Evolutionary conservation across 2,797 vertebrate genomes (phyloP).

Genomic region (Esox masquinongy): DNA sequence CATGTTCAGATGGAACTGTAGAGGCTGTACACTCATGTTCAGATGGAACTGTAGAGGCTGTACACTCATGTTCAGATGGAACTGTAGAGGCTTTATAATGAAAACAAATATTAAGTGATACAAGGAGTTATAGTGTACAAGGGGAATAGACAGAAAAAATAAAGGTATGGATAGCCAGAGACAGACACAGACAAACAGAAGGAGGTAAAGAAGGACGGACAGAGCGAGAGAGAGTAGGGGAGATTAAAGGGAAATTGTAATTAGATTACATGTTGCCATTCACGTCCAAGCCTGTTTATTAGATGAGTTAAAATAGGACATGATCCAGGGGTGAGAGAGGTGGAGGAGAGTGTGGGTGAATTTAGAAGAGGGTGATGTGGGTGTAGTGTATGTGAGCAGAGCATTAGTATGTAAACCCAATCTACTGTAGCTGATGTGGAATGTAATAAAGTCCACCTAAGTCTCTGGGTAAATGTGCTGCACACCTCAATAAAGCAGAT

Average conservation of each 20-base stretch:
- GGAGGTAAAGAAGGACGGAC: not conserved
- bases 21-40: too few relatives aligned
- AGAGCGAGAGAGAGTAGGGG: too few relatives aligned
- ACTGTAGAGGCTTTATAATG: not conserved
- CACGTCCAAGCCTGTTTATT: not conserved
- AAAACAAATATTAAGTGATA: not conserved
- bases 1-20: too few relatives aligned
- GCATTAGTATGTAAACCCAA: constrained; percentile 12
- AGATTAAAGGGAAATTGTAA: not conserved
- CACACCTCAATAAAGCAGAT: constrained; percentile 29
- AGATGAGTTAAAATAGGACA: not conserved
- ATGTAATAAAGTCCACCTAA: constrained; percentile 15
- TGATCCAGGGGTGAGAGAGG: not conserved
- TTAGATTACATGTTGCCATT: constrained; percentile 1
- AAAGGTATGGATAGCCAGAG: not conserved
- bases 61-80: not conserved
- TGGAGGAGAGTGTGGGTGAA: not conserved
- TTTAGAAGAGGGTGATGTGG: not conserved
- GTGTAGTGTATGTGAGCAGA: not conserved
- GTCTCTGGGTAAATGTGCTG: constrained; percentile 13
- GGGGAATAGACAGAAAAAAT: not conserved
- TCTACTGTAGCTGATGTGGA: constrained; percentile 14
- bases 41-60: too few relatives aligned
- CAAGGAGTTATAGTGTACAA: not conserved
- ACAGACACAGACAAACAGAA: too few relatives aligned